Evolutionary conservation across 2,113 vertebrate species (phyloP), one percentile per base, ranked within the genome.

Genomic region (Arenaria interpres): DNA sequence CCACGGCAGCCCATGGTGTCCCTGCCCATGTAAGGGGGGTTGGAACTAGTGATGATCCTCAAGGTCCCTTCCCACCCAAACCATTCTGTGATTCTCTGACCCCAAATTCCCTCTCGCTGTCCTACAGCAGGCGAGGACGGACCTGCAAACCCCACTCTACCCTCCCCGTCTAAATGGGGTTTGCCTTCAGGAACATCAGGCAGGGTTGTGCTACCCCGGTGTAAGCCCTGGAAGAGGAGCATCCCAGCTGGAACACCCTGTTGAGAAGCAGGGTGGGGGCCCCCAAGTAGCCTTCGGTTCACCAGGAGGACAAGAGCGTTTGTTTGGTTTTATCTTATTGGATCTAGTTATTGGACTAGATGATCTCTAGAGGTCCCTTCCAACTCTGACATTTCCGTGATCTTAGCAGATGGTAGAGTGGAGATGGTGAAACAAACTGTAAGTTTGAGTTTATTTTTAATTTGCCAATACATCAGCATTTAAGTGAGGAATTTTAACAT

Each of bases 161-260:
- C 4, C 32, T 21, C 24, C 16, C 16, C 3, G 4, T 1, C 3
- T 43, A n/a, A 72, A 37, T 6, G 28, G 28, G 4, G 10, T 51
- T 82, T 64, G 41, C 15, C 56, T 46, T 73, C 30, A 12, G 14
- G 12, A 53, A 3, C 51, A 28, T 4, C n/a, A 22, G 48, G 62
- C 7, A 45, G 6, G 0, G 0, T n/a, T 62, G 45, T 69, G 28
- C 24, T n/a, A 18, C 50, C 33, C 10, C 4, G 14, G 16, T 19
- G 32, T 25, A 45, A 88, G 30, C 22, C 37, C 27, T 45, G 14
- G 33, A 30, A 45, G 39, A 39, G 5, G 25, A 35, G 16, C 41
- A 22, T 17, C 62, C 41, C 41, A 43, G 19, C 43, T 59, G n/a
- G 54, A 60, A 54, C 8, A 2, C 14, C 14, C 59, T 45, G 35